Evolutionary conservation across 2,888 invertebrate species (phyloP), one percentile per base, ranked within the genome.

Genomic region (Rotaria magnacalcarata): DNA sequence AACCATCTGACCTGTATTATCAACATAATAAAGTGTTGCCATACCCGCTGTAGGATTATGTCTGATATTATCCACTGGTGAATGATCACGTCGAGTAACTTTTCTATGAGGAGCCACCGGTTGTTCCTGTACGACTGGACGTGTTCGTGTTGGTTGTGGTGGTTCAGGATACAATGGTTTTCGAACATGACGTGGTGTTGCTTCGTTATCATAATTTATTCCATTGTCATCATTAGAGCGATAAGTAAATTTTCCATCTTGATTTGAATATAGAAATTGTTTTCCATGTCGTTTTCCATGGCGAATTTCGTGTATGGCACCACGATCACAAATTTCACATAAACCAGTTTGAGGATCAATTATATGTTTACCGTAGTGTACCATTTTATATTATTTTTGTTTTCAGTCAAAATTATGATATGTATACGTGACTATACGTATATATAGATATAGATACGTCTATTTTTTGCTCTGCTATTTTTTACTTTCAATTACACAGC

Each of bases 241-340:
- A 80, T 43, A 80, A 14, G 11, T 2, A 47, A 80, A 47, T 80
- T 19, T 43, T n/a, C 47, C 80, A 47, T 80, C 47, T n/a, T 43
- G 47, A 80, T 80, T 47, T 24, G 21, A 24, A 47, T 47, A 80
- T 21, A 43, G n/a, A 24, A 80, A 47, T 24, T 80, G 43, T n/a
- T 43, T 43, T 41, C 67, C 67, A 5, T 5, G 16, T 47, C 8
- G 6, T 80, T 43, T 80, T n/a, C 47, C 47, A n/a, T n/a, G 10
- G 2, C 41, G 41, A 24, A 41, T 2, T 43, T 43, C 21, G n/a
- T 47, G 16, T 11, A 80, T 47, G 24, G n/a, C n/a, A 21, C 11
- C 47, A 47, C 47, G 47, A 80, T 80, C 47, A 24, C 80, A 80
- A 1, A 80, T 80, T 80, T 80, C 80, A 47, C 80, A 80, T n/a